Evolutionary conservation across 2,113 vertebrate genomes (phyloP).

Genomic region (Delphinus delphis): DNA sequence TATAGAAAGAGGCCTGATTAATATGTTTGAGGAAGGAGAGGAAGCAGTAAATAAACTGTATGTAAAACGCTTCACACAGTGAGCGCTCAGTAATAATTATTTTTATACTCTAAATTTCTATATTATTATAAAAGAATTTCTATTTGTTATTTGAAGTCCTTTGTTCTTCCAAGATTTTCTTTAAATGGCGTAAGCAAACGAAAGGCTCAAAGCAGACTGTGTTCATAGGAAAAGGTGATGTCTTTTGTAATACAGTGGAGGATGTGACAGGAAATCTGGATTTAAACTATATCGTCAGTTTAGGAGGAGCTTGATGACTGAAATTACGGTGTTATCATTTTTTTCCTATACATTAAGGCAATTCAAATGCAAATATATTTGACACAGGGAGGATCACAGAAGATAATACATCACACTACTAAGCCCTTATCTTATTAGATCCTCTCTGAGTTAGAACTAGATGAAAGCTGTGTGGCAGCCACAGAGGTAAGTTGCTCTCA

Average conservation of each 20-base stretch:
- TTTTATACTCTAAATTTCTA: not conserved
- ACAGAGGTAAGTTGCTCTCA: not conserved
- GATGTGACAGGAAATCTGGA: not conserved
- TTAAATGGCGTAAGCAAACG: conserved; percentile 23
- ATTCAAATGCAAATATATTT: not conserved
- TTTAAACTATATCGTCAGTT: not conserved
- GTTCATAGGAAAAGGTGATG: not conserved
- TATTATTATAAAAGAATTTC: conserved; percentile 2
- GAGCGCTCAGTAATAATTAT: conserved; percentile 14
- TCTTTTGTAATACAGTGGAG: not conserved
- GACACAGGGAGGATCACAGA: not conserved
- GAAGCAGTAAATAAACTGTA: not conserved
- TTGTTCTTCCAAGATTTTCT: conserved; percentile 45
- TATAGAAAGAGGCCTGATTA: not conserved
- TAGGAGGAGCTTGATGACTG: not conserved
- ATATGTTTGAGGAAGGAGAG: not conserved
- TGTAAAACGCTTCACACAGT: not conserved
- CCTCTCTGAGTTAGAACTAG: not conserved
- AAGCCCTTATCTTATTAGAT: not conserved
- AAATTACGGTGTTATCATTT: not conserved
- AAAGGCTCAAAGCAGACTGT: not conserved
- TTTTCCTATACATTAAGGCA: not conserved
- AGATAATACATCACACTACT: not conserved
- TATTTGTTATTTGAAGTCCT: conserved; percentile 17
- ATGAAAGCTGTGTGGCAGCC: not conserved